Base-by-base conservation (phyloP, 1,140 invertebrate genomes). In the Diploscapter pachys region DNA sequence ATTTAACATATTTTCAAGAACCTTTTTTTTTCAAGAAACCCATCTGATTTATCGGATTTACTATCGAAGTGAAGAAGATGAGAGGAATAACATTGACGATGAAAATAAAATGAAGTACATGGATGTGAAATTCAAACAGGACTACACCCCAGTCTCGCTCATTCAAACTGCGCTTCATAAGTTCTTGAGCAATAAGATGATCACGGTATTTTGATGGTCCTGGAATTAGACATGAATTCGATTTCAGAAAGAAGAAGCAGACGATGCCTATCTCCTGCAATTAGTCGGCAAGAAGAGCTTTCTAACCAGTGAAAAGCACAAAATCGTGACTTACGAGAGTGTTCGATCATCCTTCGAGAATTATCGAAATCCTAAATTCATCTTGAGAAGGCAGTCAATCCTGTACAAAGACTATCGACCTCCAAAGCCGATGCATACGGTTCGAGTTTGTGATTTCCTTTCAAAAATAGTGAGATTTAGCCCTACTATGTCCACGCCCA, bases 281-380 rank as follows among this genome's bases (percentile, higher is more conserved):
- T 66, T 85, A 59, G 83, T 75, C 48, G 83, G 78, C 5, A 48
- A 73, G 51, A 73, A 71, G 49, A 73, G 71, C 31, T 85, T 80
- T 52, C 57, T 84, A 11, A 83, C 80, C 6, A 65, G 67, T n/a
- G 73, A 81, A 62, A 72, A 75, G 13, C n/a, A 59, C 48, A 64
- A 71, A 8, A 8, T 72, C 64, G 51, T 72, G 31, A 71, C n/a
- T 49, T 72, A 72, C 50, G 9, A 83, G 81, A 77, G 80, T 48
- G 72, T 83, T 68, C 82, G 81, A 52, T 80, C 82, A 0, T 75
- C 74, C 53, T 78, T 83, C 31, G 81, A 84, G 72, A 84, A 85
- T 68, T 83, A 84, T 66, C 75, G 80, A 52, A 78, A 67, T n/a
- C 82, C 81, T 5, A 72, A 57, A 8, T 73, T 83, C 13, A 66